phyloP scores from a whole-genome alignment of 1,140 invertebrate species.

The Bombus balteatus region DNA sequence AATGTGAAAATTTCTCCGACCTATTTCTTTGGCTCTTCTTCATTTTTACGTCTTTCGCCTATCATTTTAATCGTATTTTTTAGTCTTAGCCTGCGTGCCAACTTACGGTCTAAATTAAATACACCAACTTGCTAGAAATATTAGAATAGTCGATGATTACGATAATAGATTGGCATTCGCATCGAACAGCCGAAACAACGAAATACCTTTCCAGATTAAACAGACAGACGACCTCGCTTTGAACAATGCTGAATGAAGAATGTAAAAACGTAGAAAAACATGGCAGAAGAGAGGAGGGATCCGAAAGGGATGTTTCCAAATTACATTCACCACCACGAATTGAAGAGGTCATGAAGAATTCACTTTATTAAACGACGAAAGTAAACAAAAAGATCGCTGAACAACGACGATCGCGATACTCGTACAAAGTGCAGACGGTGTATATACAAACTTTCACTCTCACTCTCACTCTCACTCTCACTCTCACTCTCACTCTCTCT shows the following conservation, averaged over 20 bases:
- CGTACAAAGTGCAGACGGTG: slow-evolving; percentile 64
- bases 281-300: too few species aligned
- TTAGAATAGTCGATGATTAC: rapidly evolving
- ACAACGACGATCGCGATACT: slow-evolving; percentile 50
- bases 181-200: too few species aligned
- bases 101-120: rapidly evolving
- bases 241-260: too few species aligned
- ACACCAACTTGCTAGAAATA: too few species aligned
- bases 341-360: slow-evolving; percentile 51
- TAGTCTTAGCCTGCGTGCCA: too few species aligned
- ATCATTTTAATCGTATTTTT: too few species aligned
- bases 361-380: slow-evolving; percentile 52
- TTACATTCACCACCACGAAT: not conserved
- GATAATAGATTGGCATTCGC: too few species aligned
- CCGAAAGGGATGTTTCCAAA: not conserved
- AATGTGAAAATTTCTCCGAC: slow-evolving; percentile 64
- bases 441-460: slow-evolving; percentile 48
- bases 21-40: slow-evolving; percentile 16
- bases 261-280: too few species aligned
- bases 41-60: not conserved
- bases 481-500: not conserved
- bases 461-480: not conserved
- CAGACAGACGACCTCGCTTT: too few species aligned
- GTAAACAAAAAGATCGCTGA: slow-evolving; percentile 45
- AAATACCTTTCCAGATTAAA: too few species aligned